Percentiles rank a stretch among this genome's conserved stretches.
Evolutionary conservation across 2,113 vertebrate genomes (phyloP).

Genomic region (Bos taurus): ARS-UCD2.0 NC_037338.1:704501-705000

Average conservation of each 20-base stretch:
- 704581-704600: background rate
- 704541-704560: background rate
- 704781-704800: background rate
- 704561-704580: background rate
- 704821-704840: background rate
- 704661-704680: background rate
- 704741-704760: background rate
- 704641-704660: background rate
- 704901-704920: background rate
- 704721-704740: background rate
- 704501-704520: background rate
- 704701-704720: slow-evolving; percentile 7
- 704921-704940: too few relatives aligned
- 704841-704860: background rate
- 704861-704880: background rate
- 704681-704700: background rate
- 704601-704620: background rate
- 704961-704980: background rate
- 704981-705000: background rate
- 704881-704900: slow-evolving; percentile 4
- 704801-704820: background rate
- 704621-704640: background rate
- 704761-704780: background rate
- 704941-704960: background rate
- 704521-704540: background rate